Evolutionary conservation across 2,113 vertebrate genomes (phyloP).

Genomic region (Lota lota): DNA sequence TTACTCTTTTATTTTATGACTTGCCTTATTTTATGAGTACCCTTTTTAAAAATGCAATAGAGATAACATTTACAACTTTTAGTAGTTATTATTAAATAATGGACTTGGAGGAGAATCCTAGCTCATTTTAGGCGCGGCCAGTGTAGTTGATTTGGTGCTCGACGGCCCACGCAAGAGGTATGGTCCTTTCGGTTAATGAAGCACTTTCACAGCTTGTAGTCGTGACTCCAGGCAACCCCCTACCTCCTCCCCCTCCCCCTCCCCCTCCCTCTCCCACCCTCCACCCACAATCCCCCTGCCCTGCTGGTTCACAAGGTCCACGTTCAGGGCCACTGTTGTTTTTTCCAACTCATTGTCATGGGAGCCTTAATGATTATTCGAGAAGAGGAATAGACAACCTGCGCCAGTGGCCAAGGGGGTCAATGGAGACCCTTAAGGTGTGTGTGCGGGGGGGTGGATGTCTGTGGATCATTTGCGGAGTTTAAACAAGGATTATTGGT

Average conservation of each 20-base stretch:
- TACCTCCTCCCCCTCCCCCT: neutral
- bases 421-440: neutral
- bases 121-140: neutral
- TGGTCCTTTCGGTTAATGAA: slow-evolving; percentile 26
- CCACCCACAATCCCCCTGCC: too few relatives aligned
- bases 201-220: slow-evolving; percentile 8
- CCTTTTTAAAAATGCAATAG: too few relatives aligned
- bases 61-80: too few relatives aligned
- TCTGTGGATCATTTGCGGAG: slow-evolving; percentile 26
- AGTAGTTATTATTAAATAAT: too few relatives aligned
- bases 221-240: too few relatives aligned
- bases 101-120: too few relatives aligned
- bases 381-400: neutral
- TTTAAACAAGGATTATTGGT: slow-evolving; percentile 19
- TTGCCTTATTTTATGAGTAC: too few relatives aligned
- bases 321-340: neutral
- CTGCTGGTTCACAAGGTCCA: neutral
- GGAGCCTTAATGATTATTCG: slow-evolving; percentile 4
- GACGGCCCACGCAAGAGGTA: neutral
- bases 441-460: neutral
- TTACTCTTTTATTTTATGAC: too few relatives aligned
- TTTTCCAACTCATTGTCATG: neutral
- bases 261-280: neutral
- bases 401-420: neutral
- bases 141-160: neutral